Evolutionary conservation across 2,888 invertebrate species (phyloP).

Genomic region (Camptogramma bilineatum): DNA sequence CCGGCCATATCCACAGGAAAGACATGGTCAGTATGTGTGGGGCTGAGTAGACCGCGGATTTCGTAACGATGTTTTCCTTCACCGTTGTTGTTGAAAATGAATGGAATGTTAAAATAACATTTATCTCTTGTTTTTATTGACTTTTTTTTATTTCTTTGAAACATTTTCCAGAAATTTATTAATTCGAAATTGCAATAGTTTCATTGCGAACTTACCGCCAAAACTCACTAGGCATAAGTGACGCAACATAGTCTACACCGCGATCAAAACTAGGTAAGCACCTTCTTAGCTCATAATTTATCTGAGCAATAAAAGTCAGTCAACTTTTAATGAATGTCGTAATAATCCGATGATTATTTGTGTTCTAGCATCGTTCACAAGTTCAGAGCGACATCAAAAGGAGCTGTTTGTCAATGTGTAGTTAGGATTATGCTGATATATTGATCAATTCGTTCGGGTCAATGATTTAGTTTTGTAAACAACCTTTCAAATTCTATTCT

Average conservation of each 20-base stretch:
- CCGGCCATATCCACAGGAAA: too few relatives aligned
- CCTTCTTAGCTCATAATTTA: not conserved
- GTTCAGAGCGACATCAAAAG: conserved; percentile 32
- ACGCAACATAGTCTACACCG: not conserved
- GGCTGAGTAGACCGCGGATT: too few relatives aligned
- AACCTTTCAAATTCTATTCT: not conserved
- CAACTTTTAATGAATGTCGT: not conserved
- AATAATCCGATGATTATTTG: conserved; percentile 23
- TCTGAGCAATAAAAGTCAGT: conserved; percentile 18
- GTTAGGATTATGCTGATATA: conserved; percentile 17
- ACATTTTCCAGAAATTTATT: too few relatives aligned
- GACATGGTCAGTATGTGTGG: too few relatives aligned
- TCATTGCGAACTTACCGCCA: not conserved
- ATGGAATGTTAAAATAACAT: too few relatives aligned
- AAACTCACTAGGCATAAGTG: not conserved
- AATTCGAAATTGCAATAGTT: not conserved
- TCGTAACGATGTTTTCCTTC: too few relatives aligned
- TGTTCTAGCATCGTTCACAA: conserved; percentile 12
- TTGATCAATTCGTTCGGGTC: conserved; percentile 16
- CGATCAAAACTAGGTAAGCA: not conserved
- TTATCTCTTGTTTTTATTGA: too few relatives aligned
- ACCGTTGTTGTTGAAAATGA: too few relatives aligned
- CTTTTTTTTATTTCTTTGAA: too few relatives aligned
- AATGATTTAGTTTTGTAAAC: conserved; percentile 19
- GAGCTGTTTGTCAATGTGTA: conserved; percentile 27